Conservation (phyloP, 1,140 invertebrate genomes). For the Paraescarpia echinospica region DNA sequence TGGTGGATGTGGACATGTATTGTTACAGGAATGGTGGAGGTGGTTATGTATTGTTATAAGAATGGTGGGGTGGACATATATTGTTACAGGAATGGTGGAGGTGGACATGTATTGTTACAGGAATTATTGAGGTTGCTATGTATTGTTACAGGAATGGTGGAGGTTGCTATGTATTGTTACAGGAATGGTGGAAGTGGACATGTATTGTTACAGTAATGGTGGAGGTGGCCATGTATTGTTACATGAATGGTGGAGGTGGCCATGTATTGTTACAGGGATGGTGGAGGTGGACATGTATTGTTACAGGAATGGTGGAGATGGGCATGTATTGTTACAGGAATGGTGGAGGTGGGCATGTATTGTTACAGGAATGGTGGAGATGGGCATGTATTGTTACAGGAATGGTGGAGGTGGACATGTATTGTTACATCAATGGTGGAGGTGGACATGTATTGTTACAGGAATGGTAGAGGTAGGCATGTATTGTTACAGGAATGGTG, state of each 20-base stretch:
- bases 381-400: background rate
- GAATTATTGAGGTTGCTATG: too few relatives aligned
- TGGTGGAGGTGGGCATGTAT: too few relatives aligned
- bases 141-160: background rate
- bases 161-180: background rate
- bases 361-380: too few relatives aligned
- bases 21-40: background rate
- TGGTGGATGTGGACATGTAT: background rate
- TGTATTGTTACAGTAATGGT: background rate
- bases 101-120: too few relatives aligned
- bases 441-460: constrained; percentile 32
- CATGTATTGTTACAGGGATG: constrained; percentile 51
- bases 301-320: background rate
- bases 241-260: background rate
- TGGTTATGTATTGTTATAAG: background rate
- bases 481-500: background rate
- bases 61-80: background rate
- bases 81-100: constrained; percentile 57
- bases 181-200: background rate
- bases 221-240: background rate
- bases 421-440: background rate
- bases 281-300: constrained; percentile 43
- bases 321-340: background rate
- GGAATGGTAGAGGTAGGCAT: constrained; percentile 54
- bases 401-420: background rate